Conservation (phyloP, 1,140 invertebrate genomes). For the Tetramorium simillimum region DNA sequence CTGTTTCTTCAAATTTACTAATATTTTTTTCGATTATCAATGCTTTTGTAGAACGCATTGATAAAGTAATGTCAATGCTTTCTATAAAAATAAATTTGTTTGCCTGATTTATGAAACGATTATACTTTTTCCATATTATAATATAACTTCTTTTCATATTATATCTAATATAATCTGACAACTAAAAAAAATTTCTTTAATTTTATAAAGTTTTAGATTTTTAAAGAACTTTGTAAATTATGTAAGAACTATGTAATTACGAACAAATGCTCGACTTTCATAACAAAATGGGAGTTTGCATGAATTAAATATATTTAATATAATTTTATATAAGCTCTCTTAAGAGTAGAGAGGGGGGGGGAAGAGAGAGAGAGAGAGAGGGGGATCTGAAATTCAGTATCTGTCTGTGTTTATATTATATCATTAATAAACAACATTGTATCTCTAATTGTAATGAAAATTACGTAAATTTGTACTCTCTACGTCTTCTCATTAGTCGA, state of each 20-base stretch:
- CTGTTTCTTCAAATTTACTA: too few relatives aligned
- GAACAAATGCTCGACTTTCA: neutral
- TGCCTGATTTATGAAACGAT: neutral
- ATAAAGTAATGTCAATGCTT: too few relatives aligned
- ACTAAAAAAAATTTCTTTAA: neutral
- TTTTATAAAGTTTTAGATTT: neutral
- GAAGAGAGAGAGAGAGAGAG: neutral
- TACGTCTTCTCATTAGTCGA: neutral
- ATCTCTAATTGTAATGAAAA: conserved; percentile 7
- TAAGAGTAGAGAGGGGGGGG: neutral
- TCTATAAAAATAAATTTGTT: too few relatives aligned
- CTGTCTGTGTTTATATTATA: neutral
- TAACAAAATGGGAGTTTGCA: neutral
- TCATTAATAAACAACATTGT: neutral
- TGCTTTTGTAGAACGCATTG: too few relatives aligned
- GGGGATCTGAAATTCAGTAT: neutral
- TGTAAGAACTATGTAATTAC: neutral
- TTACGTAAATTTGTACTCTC: conserved; percentile 20
- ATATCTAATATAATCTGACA: neutral
- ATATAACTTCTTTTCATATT: neutral
- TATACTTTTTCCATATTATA: neutral
- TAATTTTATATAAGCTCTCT: neutral
- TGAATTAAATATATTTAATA: conserved; percentile 21
- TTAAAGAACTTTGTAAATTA: neutral
- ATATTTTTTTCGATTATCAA: too few relatives aligned